Percentiles rank a stretch among this genome's conserved stretches.
phyloP scores from a whole-genome alignment of 2,113 vertebrate genomes.

The Protobothrops flavoviridis region DNA sequence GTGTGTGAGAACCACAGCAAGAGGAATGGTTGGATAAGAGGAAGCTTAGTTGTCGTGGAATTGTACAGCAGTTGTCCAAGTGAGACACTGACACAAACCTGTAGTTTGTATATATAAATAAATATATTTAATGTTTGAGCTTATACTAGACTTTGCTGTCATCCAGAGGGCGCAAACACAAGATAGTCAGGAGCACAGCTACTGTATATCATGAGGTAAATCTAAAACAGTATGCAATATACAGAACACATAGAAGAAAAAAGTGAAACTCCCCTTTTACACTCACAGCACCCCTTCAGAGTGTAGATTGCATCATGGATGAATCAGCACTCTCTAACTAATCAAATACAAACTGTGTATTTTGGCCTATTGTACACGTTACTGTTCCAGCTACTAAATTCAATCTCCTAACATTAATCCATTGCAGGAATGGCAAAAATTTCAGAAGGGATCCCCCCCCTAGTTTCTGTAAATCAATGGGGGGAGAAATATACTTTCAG shows the following conservation, averaged over 20 bases:
- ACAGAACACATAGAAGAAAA: too few species aligned
- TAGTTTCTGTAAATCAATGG: background rate
- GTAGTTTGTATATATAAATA: background rate
- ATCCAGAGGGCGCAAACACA: background rate
- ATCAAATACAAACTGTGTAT: too few species aligned
- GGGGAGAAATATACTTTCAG: background rate
- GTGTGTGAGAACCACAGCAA: background rate
- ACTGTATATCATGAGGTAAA: background rate
- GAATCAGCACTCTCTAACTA: too few species aligned
- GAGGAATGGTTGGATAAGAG: background rate
- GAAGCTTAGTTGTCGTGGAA: background rate
- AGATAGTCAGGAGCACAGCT: background rate
- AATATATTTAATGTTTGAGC: background rate
- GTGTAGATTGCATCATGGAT: too few species aligned
- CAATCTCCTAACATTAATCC: too few species aligned
- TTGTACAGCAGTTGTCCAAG: background rate
- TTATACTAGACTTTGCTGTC: background rate
- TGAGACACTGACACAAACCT: background rate
- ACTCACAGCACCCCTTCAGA: background rate
- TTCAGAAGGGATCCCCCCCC: background rate
- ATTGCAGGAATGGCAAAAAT: background rate
- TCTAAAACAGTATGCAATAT: too few species aligned
- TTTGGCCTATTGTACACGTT: too few species aligned
- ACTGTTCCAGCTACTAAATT: too few species aligned
- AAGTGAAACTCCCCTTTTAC: background rate